Evolutionary conservation across 2,113 vertebrate species (phyloP), one percentile per base, ranked within the genome.

Genomic region (Mionectes macconnelli): DNA sequence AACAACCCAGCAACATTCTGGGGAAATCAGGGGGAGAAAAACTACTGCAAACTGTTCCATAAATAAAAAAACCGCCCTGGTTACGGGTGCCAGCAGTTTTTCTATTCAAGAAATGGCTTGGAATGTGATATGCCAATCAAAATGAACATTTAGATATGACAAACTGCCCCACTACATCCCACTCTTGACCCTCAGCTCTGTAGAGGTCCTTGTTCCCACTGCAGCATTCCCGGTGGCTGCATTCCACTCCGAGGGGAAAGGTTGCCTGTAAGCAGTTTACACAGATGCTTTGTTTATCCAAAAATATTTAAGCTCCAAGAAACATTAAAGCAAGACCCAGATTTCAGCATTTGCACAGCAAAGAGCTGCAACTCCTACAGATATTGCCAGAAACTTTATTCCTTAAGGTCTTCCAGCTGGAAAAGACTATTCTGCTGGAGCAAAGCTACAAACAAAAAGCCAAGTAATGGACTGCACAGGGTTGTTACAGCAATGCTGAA

Each of bases 331-430:
- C 45, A 68, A 90, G 59, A 76, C 57, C 56, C 1, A 77, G 67
- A 85, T 84, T 86, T 67, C 72, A 67, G 82, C 74, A 79, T 79
- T 55, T 85, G 53, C 50, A 49, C 50, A 83, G 82, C 17, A 50
- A 76, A 93, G 79, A 92, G 37, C 42, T 86, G 68, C 79, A 84
- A 72, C 80, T 93, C 81, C 95, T 84, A 67, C 84, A 93, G 68
- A 62, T n/a, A 67, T 0, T 67, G 73, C 60, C 80, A 87, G 56
- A 15, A 81, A 77, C 8, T 64, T 89, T 64, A n/a, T 53, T 66
- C 59, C 55, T 87, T 55, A 24, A 56, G 50, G 40, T 23, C 75
- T 47, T 56, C 52, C 49, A 79, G 37, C 33, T 31, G 50, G 16
- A 47, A 52, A 56, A 74, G 52, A 16, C 8, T 28, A 6, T 27